These are phyloP conservation scores for Halcyon badia DNA, from an alignment of 2,797 vertebrate species.

Conservation along the genomic window DNA sequence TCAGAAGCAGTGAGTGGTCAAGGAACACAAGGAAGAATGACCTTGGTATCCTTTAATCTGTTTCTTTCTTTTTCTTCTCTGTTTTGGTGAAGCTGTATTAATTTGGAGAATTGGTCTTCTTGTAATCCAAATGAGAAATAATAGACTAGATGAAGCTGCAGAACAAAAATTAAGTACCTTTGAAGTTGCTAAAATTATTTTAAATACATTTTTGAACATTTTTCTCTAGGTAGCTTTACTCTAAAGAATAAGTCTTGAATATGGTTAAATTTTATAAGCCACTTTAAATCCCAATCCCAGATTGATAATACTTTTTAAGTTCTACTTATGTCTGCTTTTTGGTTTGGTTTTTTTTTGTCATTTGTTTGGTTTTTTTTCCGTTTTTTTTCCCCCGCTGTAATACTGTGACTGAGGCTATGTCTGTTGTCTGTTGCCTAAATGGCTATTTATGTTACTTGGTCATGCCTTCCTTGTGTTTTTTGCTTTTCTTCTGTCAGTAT, in stretches of 20 bases:
- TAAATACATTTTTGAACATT: neutral
- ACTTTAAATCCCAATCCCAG: neutral
- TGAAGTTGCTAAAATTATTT: neutral
- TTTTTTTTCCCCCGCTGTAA: neutral
- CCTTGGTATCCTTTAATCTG: neutral
- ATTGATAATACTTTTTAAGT: neutral
- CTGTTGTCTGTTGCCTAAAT: neutral
- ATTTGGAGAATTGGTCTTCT: neutral
- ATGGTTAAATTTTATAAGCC: neutral
- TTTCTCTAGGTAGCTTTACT: neutral
- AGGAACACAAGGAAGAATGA: slow-evolving; percentile 10
- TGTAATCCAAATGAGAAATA: neutral
- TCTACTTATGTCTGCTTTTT: neutral
- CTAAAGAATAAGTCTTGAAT: neutral
- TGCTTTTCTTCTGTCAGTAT: neutral
- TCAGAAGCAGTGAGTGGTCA: neutral
- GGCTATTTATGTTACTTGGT: neutral
- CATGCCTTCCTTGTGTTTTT: neutral
- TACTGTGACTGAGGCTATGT: neutral
- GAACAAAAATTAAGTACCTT: neutral
- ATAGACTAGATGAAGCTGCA: neutral
- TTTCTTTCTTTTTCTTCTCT: slow-evolving; percentile 1
- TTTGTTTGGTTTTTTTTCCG: no score
- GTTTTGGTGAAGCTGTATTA: neutral
- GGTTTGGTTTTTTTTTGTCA: neutral